These are phyloP conservation scores for Mesoligia furuncula DNA, from an alignment of 2,888 invertebrate species.

Conservation along the genomic window DNA sequence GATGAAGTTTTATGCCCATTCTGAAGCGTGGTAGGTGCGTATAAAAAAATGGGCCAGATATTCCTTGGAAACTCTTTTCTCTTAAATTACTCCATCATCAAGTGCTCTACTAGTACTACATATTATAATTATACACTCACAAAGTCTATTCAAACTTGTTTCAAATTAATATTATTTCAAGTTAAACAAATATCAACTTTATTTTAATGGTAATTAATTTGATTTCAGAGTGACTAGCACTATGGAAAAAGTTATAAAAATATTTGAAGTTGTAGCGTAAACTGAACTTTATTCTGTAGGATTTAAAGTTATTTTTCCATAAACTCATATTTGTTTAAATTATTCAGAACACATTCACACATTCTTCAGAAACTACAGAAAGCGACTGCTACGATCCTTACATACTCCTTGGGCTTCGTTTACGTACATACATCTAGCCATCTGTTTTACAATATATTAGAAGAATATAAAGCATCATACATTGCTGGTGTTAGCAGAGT, in stretches of 20 bases:
- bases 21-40: neutral
- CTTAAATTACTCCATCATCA: neutral
- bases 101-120: neutral
- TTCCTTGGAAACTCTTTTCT: neutral
- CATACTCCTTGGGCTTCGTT: neutral
- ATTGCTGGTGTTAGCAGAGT: conserved; percentile 74
- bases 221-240: too few species aligned
- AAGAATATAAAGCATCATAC: conserved; percentile 61
- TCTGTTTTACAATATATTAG: neutral
- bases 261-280: too few species aligned
- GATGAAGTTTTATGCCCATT: neutral
- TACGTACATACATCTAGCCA: neutral
- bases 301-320: too few species aligned
- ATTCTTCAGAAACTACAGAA: neutral
- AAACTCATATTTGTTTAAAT: too few species aligned
- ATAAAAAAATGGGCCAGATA: neutral
- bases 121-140: too few species aligned
- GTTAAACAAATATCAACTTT: too few species aligned
- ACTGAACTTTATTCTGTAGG: too few species aligned
- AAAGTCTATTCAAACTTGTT: too few species aligned
- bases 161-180: too few species aligned
- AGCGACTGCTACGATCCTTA: neutral
- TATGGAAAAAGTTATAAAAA: too few species aligned
- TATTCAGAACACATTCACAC: neutral
- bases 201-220: too few species aligned